phyloP scores from a whole-genome alignment of 2,797 vertebrate genomes.

The Psittacula derbiana region DNA sequence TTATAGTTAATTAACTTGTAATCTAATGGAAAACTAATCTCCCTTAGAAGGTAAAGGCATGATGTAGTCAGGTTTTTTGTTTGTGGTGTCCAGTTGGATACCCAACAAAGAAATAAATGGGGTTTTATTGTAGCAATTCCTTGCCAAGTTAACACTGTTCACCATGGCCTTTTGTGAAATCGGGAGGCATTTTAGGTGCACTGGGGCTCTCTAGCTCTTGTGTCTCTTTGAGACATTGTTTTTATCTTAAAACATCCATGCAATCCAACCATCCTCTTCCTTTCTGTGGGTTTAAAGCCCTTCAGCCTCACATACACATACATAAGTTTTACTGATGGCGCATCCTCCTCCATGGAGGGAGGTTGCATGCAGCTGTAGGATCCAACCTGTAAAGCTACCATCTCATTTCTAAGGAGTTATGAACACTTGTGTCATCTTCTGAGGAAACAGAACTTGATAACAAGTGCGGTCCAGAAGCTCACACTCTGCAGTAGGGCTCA shows the following conservation, averaged over 20 bases:
- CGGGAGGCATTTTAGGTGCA: neutral
- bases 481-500: neutral
- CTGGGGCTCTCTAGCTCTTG: neutral
- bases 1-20: slow-evolving; percentile 4
- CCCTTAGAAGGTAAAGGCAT: neutral
- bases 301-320: fast-evolving
- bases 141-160: neutral
- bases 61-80: neutral
- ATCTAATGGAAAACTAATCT: neutral
- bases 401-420: neutral
- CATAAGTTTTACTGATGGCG: fast-evolving
- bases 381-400: neutral
- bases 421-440: neutral
- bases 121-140: neutral
- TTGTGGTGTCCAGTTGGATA: neutral
- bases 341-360: neutral
- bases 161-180: neutral
- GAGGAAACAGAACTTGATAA: neutral
- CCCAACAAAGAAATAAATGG: neutral
- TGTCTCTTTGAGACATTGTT: neutral
- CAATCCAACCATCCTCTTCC: neutral
- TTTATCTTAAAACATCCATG: neutral
- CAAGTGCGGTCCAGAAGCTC: neutral
- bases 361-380: neutral
- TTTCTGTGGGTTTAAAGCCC: neutral